Evolutionary conservation across 2,113 vertebrate genomes (phyloP).

Genomic region (Sylvilagus bachmani): DNA sequence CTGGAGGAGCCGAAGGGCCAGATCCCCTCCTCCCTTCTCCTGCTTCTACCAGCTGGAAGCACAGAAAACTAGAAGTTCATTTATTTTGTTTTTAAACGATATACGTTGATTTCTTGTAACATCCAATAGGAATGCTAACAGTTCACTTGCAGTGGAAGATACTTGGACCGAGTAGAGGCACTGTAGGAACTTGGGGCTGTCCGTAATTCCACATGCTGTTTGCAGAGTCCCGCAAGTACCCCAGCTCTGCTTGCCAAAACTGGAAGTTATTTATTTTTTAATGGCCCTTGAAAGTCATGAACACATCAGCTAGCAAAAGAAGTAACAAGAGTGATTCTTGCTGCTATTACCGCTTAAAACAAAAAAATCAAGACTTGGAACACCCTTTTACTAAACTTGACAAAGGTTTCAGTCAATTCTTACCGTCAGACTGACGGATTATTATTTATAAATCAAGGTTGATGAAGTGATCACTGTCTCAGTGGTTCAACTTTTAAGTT

Average conservation of each 20-base stretch:
- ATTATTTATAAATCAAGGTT: conserved; percentile 99
- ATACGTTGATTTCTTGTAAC: conserved; percentile 90
- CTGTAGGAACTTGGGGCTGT: conserved; percentile 89
- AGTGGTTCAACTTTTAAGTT: conserved; percentile 99
- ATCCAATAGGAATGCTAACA: conserved; percentile 97
- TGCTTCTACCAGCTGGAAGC: conserved; percentile 93
- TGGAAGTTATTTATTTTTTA: conserved; percentile 98
- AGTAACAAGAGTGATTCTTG: conserved; percentile 98
- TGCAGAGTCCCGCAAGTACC: conserved; percentile 89
- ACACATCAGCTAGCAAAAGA: conserved; percentile 97
- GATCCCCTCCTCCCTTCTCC: conserved; percentile 90
- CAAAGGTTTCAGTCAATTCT: conserved; percentile 93
- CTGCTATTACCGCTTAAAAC: conserved; percentile 93
- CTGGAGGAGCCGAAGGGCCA: conserved; percentile 93
- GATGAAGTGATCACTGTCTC: conserved; percentile 94
- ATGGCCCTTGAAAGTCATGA: conserved; percentile 96
- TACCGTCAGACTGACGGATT: conserved; percentile 94
- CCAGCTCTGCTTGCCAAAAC: conserved; percentile 95
- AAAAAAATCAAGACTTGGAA: conserved; percentile 94
- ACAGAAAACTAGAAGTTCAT: conserved; percentile 92
- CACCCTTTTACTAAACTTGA: conserved; percentile 94
- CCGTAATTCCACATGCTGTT: conserved; percentile 90
- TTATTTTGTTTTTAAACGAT: conserved; percentile 90
- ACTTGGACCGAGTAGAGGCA: conserved; percentile 90
- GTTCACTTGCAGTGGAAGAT: conserved; percentile 95